Evolutionary conservation across 2,888 invertebrate genomes (phyloP), one percentile per base, ranked within the genome.

Genomic region (Graphium colonna): DNA sequence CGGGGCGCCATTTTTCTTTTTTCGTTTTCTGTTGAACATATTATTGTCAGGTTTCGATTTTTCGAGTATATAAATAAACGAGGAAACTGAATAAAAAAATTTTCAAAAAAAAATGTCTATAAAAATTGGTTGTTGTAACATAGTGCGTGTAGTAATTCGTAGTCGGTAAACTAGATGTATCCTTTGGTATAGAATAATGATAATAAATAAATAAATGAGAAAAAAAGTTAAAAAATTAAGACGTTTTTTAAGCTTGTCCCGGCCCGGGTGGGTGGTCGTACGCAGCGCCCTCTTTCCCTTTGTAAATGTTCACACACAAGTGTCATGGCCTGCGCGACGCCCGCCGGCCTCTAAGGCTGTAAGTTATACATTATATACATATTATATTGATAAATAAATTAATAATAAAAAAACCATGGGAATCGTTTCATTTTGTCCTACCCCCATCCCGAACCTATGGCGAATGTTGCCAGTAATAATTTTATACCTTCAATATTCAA

Each of bases 361-460:
- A 87, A 87, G 85, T 84, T 87, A 87, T 80, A 87, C 82, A 79
- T 79, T 83, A 87, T 87, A 88, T 85, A 89, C 85, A 88, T 88
- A 87, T 86, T 87, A 88, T 89, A 89, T 88, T 87, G 82, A 84
- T 89, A 86, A 87, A 88, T 89, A 88, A 87, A 89, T 87, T 86
- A 87, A 89, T 87, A 82, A 86, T 82, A 87, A 87, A 88, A 69
- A 61, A 52, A 59, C 13, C 42, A 16, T 21, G 28, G 59, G 60
- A 8, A 57, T 54, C 48, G 39, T 59, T 58, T 62, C 55, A 58
- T 60, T 63, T n/a, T n/a, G n/a, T 21, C 21, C 5, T 21, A 21
- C 21, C 21, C 21, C n/a, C n/a, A n/a, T n/a, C n/a, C n/a, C n/a
- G n/a, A n/a, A n/a, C n/a, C n/a, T n/a, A n/a, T n/a, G n/a, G n/a